Conservation (phyloP, 1,140 invertebrate species). For the Zaprionus gabonicus region DNA sequence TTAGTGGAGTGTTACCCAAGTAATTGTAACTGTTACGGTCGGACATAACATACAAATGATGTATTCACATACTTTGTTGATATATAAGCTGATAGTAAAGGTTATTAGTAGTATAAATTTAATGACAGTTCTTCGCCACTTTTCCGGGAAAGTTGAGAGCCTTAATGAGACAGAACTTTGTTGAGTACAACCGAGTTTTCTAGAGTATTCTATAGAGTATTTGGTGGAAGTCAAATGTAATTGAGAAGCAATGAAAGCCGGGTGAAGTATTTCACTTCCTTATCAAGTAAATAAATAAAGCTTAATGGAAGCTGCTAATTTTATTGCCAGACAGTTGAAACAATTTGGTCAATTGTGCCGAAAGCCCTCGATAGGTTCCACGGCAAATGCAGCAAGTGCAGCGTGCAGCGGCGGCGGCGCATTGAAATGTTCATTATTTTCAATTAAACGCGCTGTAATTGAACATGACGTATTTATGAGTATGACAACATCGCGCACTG, state of each 20-base stretch:
- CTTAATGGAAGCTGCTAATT: conserved; percentile 13
- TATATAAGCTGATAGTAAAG: too few species aligned
- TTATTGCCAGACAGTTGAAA: conserved; percentile 15
- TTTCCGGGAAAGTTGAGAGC: too few species aligned
- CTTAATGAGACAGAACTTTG: too few species aligned
- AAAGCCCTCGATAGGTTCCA: conserved; percentile 3
- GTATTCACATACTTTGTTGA: too few species aligned
- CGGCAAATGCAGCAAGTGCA: conserved; percentile 17
- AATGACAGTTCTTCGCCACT: too few species aligned
- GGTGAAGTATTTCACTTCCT: not conserved
- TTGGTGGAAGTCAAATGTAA: not conserved
- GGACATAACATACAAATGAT: not conserved
- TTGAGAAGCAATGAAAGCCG: not conserved
- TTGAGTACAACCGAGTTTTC: too few species aligned
- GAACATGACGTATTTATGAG: conserved; percentile 82
- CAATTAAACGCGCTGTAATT: conserved; percentile 72
- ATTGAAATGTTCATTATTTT: conserved; percentile 71
- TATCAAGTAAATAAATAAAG: not conserved
- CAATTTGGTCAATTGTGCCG: conserved; percentile 25
- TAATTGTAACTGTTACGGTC: not conserved
- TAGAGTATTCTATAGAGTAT: not conserved
- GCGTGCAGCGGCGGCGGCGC: not conserved
- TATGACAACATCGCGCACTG: conserved; percentile 49
- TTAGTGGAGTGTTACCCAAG: too few species aligned
- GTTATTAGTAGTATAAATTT: too few species aligned